phyloP scores from a whole-genome alignment of 2,888 invertebrate species.

The Leptura quadrifasciata region DNA sequence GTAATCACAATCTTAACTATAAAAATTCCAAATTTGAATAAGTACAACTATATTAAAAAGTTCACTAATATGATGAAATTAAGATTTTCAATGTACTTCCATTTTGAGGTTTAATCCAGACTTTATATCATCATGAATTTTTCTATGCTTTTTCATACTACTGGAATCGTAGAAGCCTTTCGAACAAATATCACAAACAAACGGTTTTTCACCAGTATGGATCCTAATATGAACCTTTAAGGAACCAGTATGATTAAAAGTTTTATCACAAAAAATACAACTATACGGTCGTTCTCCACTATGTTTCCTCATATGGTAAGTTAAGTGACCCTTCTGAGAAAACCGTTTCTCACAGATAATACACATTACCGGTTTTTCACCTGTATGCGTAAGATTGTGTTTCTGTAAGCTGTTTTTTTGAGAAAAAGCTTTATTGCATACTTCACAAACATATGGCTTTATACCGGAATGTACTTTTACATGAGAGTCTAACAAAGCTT shows the following conservation, averaged over 20 bases:
- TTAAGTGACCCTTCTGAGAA: slow-evolving; percentile 52
- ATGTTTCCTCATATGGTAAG: slow-evolving; percentile 54
- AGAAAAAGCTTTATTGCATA: slow-evolving; percentile 50
- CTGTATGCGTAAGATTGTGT: slow-evolving; percentile 47
- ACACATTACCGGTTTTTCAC: slow-evolving; percentile 50
- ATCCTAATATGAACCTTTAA: slow-evolving; percentile 72
- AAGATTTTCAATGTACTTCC: slow-evolving; percentile 3
- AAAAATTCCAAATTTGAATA: no score
- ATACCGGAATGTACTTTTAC: slow-evolving; percentile 49
- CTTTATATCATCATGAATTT: slow-evolving; percentile 49
- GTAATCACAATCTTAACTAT: no score
- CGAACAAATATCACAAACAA: slow-evolving; percentile 71
- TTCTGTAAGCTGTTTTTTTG: slow-evolving; percentile 45
- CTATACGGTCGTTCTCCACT: slow-evolving; percentile 62
- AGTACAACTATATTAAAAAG: no score
- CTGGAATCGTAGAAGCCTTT: slow-evolving; percentile 66
- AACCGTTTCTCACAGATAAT: slow-evolving; percentile 51
- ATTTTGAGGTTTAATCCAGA: slow-evolving; percentile 24
- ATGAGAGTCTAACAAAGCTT: slow-evolving; percentile 45
- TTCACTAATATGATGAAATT: neutral
- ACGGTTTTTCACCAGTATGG: slow-evolving; percentile 73
- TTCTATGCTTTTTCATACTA: slow-evolving; percentile 56
- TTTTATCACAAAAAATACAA: slow-evolving; percentile 61
- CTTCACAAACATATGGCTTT: slow-evolving; percentile 48
- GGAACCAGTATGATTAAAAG: slow-evolving; percentile 72